Conservation (phyloP, 2,113 vertebrate genomes). For the Chloropsis hardwickii region DNA sequence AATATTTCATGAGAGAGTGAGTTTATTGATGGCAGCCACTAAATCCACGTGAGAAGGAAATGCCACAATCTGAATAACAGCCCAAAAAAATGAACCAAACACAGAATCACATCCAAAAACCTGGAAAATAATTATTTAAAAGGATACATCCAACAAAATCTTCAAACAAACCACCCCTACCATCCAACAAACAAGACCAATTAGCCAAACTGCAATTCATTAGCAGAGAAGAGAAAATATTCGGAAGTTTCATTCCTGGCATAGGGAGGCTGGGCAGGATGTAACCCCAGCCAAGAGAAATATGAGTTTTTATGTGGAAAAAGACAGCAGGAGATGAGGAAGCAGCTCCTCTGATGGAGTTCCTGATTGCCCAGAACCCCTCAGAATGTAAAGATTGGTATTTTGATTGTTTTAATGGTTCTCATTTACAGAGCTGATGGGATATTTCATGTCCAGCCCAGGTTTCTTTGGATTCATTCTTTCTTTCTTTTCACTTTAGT, state of each 20-base stretch:
- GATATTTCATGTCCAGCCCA: not conserved
- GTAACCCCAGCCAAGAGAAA: not conserved
- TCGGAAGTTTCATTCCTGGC: not conserved
- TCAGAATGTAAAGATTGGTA: not conserved
- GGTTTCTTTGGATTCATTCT: not conserved
- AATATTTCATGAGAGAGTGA: not conserved
- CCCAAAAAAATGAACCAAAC: not conserved
- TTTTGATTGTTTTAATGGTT: conserved; percentile 33
- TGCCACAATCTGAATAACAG: not conserved
- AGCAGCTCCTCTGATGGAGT: conserved; percentile 1
- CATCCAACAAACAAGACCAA: not conserved
- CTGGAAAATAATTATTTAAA: not conserved
- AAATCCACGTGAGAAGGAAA: not conserved
- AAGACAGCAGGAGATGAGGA: conserved; percentile 29
- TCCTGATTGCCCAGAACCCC: not conserved
- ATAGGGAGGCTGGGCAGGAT: not conserved
- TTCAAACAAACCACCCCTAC: not conserved
- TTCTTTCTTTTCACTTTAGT: not conserved
- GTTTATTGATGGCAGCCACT: not conserved
- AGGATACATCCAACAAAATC: not conserved
- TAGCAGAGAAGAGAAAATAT: not conserved
- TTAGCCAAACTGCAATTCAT: not conserved
- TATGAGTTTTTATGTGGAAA: conserved; percentile 6
- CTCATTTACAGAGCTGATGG: conserved; percentile 13
- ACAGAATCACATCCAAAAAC: not conserved